Conservation (phyloP, 2,888 invertebrate species). For the Monoplex corrugatus region DNA sequence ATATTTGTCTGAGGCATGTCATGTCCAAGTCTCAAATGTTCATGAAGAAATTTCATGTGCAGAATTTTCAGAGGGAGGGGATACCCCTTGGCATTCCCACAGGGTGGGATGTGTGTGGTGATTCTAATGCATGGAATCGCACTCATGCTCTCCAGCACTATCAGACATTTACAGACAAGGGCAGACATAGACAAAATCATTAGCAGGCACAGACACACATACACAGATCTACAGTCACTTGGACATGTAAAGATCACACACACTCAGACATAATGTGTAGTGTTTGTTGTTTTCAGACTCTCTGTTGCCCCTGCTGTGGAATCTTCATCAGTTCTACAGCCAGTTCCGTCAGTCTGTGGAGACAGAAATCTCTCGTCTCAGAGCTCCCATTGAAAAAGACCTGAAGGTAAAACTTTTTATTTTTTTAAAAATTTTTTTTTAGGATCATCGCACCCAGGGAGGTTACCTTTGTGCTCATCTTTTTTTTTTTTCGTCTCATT, state of each 20-base stretch:
- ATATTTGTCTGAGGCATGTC: too few species aligned
- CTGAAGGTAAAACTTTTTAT: conserved; percentile 84
- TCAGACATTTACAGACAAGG: background rate
- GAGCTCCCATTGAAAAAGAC: conserved; percentile 93
- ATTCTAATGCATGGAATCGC: background rate
- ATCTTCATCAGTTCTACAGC: conserved; percentile 89
- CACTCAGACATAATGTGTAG: background rate
- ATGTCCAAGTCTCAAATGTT: too few species aligned
- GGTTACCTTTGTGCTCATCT: background rate
- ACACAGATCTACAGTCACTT: too few species aligned
- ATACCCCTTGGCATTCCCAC: too few species aligned
- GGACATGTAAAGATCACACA: too few species aligned
- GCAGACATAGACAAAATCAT: background rate
- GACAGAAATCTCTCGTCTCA: conserved; percentile 86
- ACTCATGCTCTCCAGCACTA: too few species aligned
- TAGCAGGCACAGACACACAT: background rate
- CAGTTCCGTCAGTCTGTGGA: conserved; percentile 89
- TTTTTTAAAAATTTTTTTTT: background rate
- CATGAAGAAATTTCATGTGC: too few species aligned
- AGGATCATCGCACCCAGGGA: background rate
- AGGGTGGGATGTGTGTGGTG: too few species aligned
- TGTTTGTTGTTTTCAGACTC: conserved; percentile 63
- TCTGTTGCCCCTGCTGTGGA: conserved; percentile 75
- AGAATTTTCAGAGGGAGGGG: too few species aligned
- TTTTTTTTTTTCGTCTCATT: background rate